These are phyloP conservation scores for Halcyon badia DNA, from an alignment of 2,797 vertebrate species.

Conservation along the genomic window DNA sequence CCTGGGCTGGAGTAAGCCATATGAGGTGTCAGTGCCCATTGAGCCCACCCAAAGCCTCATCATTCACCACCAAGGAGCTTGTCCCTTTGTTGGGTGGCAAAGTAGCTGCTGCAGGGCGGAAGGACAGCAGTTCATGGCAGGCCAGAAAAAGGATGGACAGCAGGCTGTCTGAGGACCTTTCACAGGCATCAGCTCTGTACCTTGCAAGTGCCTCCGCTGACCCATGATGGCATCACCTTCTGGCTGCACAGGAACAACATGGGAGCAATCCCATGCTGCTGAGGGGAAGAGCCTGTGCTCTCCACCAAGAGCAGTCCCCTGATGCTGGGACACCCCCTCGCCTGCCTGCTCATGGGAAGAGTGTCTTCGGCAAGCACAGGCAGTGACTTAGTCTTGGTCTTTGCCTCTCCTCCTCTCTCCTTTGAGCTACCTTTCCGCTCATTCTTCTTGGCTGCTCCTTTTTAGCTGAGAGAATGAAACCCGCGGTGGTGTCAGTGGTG, in stretches of 20 bases:
- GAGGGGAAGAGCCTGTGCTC: background rate
- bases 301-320: background rate
- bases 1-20: background rate
- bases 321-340: background rate
- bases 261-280: background rate
- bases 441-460: background rate
- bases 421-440: background rate
- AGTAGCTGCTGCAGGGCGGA: background rate
- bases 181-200: background rate
- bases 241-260: background rate
- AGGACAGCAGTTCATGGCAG: accelerated
- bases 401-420: background rate
- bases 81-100: background rate
- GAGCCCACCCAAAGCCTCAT: background rate
- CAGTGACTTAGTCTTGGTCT: background rate
- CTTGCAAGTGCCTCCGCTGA: background rate
- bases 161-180: accelerated
- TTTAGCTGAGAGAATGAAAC: background rate
- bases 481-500: background rate
- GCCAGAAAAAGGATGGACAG: background rate
- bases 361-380: background rate
- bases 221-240: background rate
- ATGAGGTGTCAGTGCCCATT: background rate
- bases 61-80: accelerated
- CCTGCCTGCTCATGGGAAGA: background rate